Percentiles rank a stretch among this genome's conserved stretches.
Evolutionary conservation across 2,888 invertebrate genomes (phyloP).

Genomic region (Dyspetes luteomarginatus): DNA sequence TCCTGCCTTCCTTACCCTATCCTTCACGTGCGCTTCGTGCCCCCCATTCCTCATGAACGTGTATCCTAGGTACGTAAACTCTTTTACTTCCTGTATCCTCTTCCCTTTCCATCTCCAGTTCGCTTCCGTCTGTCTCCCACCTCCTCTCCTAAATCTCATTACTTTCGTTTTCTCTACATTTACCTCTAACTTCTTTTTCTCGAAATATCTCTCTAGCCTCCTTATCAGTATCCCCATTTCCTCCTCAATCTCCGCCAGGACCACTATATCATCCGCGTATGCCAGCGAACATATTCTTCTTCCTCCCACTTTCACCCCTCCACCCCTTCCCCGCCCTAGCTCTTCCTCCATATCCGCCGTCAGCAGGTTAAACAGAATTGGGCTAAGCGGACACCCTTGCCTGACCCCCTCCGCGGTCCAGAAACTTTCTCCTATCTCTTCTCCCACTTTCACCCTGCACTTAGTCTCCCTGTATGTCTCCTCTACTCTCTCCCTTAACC

Average conservation of each 20-base stretch:
- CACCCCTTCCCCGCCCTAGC: neutral
- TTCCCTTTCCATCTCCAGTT: neutral
- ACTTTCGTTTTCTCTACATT: conserved; percentile 19
- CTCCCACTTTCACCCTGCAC: conserved; percentile 47
- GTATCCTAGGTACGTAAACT: conserved; percentile 20
- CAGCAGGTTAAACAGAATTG: conserved; percentile 60
- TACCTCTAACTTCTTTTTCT: conserved; percentile 15
- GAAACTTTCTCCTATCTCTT: conserved; percentile 45
- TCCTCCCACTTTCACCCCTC: neutral
- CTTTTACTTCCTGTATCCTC: conserved; percentile 16
- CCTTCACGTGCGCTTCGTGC: neutral
- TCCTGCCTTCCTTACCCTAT: conserved; percentile 1
- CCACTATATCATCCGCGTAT: conserved; percentile 14
- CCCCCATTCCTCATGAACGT: no score
- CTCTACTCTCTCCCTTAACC: conserved; percentile 41
- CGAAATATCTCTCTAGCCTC: neutral
- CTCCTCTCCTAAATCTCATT: conserved; percentile 1
- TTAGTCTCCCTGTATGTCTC: conserved; percentile 54
- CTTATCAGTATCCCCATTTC: conserved; percentile 27
- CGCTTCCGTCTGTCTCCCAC: neutral
- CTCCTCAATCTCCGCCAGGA: conserved; percentile 9
- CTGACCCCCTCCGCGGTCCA: conserved; percentile 64
- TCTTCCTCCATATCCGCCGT: conserved; percentile 55
- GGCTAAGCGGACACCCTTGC: conserved; percentile 67
- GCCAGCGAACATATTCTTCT: neutral